Percentiles rank a stretch among this genome's conserved stretches.
phyloP scores from a whole-genome alignment of 2,113 vertebrate genomes.

The Octodon degus region DNA sequence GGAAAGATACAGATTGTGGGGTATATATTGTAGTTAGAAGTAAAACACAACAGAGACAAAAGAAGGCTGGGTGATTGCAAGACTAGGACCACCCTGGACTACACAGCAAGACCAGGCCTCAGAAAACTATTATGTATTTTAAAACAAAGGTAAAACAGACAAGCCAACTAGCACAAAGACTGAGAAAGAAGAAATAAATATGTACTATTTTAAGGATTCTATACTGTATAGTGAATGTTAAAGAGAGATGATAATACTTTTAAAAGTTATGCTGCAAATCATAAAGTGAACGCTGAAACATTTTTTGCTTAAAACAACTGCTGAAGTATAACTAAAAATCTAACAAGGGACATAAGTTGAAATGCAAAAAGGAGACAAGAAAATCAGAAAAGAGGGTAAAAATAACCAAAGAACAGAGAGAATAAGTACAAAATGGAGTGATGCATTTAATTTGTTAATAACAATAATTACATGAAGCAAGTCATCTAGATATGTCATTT shows the following conservation, averaged over 20 bases:
- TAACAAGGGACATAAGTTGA: background rate
- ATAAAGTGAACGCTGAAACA: background rate
- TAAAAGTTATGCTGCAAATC: background rate
- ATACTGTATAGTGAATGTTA: background rate
- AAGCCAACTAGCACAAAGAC: background rate
- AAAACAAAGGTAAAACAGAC: background rate
- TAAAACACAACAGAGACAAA: background rate
- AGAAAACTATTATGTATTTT: background rate
- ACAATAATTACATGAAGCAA: background rate
- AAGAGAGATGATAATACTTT: background rate
- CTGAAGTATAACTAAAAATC: background rate
- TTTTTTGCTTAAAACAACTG: background rate
- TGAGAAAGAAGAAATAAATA: background rate
- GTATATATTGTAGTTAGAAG: constrained; percentile 12
- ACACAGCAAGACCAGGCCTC: background rate
- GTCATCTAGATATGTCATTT: background rate
- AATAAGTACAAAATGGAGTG: constrained; percentile 7
- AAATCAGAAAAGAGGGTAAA: background rate
- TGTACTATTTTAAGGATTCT: background rate
- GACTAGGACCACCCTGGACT: background rate
- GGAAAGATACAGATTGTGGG: background rate
- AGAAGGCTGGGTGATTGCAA: background rate
- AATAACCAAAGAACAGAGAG: background rate
- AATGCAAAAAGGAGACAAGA: background rate
- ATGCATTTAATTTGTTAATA: background rate